phyloP scores from a whole-genome alignment of 2,888 invertebrate genomes.

The Melitaea athalia region DNA sequence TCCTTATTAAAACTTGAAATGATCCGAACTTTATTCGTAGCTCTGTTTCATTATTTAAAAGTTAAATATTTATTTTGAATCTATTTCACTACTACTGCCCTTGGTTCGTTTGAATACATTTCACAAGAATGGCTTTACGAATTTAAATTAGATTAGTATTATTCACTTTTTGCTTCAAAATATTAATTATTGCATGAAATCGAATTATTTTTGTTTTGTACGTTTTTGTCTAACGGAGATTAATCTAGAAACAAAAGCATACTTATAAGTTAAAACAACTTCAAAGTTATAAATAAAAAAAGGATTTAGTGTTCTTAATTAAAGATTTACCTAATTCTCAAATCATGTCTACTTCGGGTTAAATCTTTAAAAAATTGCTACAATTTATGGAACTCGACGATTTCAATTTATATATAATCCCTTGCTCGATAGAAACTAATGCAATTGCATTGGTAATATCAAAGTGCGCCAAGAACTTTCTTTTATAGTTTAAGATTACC shows the following conservation, averaged over 20 bases:
- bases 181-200: no score
- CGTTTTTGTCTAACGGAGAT: no score
- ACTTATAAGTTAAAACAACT: not conserved
- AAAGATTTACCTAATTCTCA: not conserved
- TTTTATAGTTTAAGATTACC: slow-evolving; percentile 44
- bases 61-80: not conserved
- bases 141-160: not conserved
- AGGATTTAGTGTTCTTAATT: not conserved
- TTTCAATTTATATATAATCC: slow-evolving; percentile 41
- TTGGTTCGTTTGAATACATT: not conserved
- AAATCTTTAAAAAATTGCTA: slow-evolving; percentile 25
- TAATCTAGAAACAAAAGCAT: not conserved
- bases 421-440: slow-evolving; percentile 37
- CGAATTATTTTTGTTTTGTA: no score
- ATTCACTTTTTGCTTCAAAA: no score
- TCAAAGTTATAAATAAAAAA: not conserved
- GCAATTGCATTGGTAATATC: slow-evolving; percentile 41
- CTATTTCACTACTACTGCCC: not conserved
- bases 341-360: not conserved
- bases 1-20: slow-evolving; percentile 1
- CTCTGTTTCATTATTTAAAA: not conserved
- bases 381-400: slow-evolving; percentile 31
- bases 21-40: not conserved
- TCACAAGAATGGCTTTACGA: not conserved
- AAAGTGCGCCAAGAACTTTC: slow-evolving; percentile 37